Base-by-base conservation (phyloP, 2,888 invertebrate genomes). In the Acleris emargana region DNA sequence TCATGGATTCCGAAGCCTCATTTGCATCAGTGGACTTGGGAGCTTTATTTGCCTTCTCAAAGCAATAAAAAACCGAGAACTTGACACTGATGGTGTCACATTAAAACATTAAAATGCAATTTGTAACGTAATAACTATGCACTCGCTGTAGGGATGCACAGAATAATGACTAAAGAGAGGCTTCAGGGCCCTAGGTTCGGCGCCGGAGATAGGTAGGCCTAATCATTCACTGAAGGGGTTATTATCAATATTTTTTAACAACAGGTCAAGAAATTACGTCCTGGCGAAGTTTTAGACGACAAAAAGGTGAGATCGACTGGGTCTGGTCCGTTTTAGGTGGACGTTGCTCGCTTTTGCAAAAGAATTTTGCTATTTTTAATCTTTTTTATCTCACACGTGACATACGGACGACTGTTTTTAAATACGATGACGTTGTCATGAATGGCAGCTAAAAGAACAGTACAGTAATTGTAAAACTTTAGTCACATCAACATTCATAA, bases 221-320 rank as follows among this genome's bases (percentile, higher is more conserved):
- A 67, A 69, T 69, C 72, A 73, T 76, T 71, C 70, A 55, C 69
- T 74, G 73, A 78, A 77, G 82, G 86, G 86, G 84, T 79, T 84
- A 89, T 89, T 88, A 88, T 90, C 86, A 83, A 78, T 89, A 70
- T 91, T 91, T 89, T 91, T 87, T 88, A 87, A 89, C 84, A 88
- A 90, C 93, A 93, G 97, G 96, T 96, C 94, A 96, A 95, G 93
- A 97, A 97, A 95, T 96, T 97, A 93, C 97, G 97, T 83, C 97
- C 97, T 81, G 97, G 97, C 91, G 97, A 97, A 95, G 96, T 98
- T 91, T 92, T 97, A 94, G 97, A 97, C 93, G 97, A 97, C 90
- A 97, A 96, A 95, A 97, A 97, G 97, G 97, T 98, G 96, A 97
- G 91, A 90, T 86, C 83, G 83, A 85, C 84, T 88, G 89, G 89